These are phyloP conservation scores for Crocuta crocuta DNA, from an alignment of 2,113 vertebrate species.

Conservation along the genomic window DNA sequence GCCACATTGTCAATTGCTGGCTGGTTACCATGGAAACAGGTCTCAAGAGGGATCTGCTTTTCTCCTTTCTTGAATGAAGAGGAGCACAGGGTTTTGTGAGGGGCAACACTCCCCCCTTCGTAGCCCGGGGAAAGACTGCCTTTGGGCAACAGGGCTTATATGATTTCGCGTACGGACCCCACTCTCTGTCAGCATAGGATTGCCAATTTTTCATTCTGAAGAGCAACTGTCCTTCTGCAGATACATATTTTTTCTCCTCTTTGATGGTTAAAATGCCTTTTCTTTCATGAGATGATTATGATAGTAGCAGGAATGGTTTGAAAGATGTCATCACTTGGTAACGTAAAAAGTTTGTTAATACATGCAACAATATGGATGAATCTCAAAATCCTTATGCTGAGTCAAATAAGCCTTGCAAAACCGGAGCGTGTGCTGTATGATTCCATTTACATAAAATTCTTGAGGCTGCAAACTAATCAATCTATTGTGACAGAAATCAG, in stretches of 20 bases:
- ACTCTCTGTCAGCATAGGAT: slow-evolving; percentile 11
- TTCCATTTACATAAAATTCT: slow-evolving; percentile 38
- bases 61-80: slow-evolving; percentile 78
- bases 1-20: slow-evolving; percentile 80
- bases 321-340: not conserved
- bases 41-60: slow-evolving; percentile 83
- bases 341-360: slow-evolving; percentile 56
- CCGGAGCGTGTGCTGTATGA: not conserved
- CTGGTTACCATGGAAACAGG: slow-evolving; percentile 81
- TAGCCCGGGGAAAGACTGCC: slow-evolving; percentile 45
- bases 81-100: slow-evolving; percentile 69
- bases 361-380: not conserved
- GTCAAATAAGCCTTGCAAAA: not conserved
- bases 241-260: not conserved
- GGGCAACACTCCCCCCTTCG: not conserved
- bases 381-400: slow-evolving; percentile 32
- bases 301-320: not conserved
- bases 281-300: slow-evolving; percentile 40
- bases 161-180: slow-evolving; percentile 44
- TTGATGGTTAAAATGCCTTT: slow-evolving; percentile 20
- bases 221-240: not conserved
- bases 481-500: slow-evolving; percentile 43
- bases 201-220: slow-evolving; percentile 17
- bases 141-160: slow-evolving; percentile 44
- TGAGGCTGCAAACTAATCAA: slow-evolving; percentile 41